Conservation (phyloP, 2,113 vertebrate species). For the Oreochromis tanganicae region DNA sequence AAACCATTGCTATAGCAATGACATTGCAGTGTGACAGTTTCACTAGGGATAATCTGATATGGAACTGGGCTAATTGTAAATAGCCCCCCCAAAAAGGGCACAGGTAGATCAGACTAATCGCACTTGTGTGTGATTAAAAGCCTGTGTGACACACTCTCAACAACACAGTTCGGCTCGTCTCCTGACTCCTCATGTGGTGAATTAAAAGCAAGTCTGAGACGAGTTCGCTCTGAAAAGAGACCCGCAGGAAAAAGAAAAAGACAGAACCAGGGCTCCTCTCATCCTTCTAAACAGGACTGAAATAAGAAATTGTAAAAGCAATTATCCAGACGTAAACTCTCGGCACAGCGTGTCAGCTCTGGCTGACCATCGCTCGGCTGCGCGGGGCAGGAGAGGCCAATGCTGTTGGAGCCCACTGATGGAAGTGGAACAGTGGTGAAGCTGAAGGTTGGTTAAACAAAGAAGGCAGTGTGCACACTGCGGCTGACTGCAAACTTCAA, state of each 20-base stretch:
- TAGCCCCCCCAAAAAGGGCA: background rate
- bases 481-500: background rate
- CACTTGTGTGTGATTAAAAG: background rate
- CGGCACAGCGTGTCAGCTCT: background rate
- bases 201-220: background rate
- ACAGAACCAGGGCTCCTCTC: background rate
- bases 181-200: background rate
- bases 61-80: background rate
- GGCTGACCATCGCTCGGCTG: background rate
- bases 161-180: background rate
- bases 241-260: background rate
- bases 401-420: background rate
- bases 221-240: background rate
- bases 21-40: background rate
- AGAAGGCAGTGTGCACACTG: background rate
- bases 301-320: conserved; percentile 12
- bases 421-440: background rate
- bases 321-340: background rate
- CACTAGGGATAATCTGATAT: background rate
- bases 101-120: background rate
- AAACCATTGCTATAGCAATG: background rate
- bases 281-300: background rate
- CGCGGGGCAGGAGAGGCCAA: background rate
- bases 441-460: conserved; percentile 3
- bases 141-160: background rate